These are phyloP conservation scores for Drosophila nigritarsus DNA, from an alignment of 2,888 invertebrate species.

Conservation along the genomic window DNA sequence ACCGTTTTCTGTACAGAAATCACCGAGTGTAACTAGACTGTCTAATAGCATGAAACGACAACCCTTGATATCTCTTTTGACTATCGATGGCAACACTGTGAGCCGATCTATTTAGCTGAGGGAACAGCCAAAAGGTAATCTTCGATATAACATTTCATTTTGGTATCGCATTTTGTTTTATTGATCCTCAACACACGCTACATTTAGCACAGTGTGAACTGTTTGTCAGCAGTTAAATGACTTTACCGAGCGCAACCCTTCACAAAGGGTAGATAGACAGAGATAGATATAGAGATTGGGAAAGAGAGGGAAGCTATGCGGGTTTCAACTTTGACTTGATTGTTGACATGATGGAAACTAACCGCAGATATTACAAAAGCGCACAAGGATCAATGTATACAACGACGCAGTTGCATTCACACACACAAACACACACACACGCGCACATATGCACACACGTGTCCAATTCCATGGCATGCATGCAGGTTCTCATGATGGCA, in stretches of 20 bases:
- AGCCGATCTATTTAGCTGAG: not conserved
- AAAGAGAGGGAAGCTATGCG: not conserved
- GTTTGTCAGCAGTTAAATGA: slow-evolving; percentile 66
- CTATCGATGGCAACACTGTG: not conserved
- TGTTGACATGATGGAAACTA: slow-evolving; percentile 77
- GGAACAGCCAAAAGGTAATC: slow-evolving; percentile 24
- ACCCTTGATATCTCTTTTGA: slow-evolving; percentile 3
- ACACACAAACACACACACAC: slow-evolving; percentile 26
- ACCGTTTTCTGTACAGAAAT: not conserved
- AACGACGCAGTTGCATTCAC: slow-evolving; percentile 42
- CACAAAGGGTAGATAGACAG: slow-evolving; percentile 28
- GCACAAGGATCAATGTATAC: slow-evolving; percentile 35
- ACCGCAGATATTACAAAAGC: slow-evolving; percentile 69
- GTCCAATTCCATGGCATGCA: slow-evolving; percentile 38
- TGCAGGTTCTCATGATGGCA: slow-evolving; percentile 34
- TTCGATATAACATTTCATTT: slow-evolving; percentile 45
- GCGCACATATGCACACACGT: slow-evolving; percentile 48
- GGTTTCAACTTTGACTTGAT: slow-evolving; percentile 64
- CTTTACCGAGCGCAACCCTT: slow-evolving; percentile 59
- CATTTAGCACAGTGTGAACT: slow-evolving; percentile 74
- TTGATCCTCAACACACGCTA: slow-evolving; percentile 64
- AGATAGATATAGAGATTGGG: not conserved
- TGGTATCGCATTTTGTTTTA: slow-evolving; percentile 43
- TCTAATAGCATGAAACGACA: not conserved
- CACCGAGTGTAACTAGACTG: not conserved